phyloP scores from a whole-genome alignment of 2,888 invertebrate genomes.

The Drosophila siamana region DNA sequence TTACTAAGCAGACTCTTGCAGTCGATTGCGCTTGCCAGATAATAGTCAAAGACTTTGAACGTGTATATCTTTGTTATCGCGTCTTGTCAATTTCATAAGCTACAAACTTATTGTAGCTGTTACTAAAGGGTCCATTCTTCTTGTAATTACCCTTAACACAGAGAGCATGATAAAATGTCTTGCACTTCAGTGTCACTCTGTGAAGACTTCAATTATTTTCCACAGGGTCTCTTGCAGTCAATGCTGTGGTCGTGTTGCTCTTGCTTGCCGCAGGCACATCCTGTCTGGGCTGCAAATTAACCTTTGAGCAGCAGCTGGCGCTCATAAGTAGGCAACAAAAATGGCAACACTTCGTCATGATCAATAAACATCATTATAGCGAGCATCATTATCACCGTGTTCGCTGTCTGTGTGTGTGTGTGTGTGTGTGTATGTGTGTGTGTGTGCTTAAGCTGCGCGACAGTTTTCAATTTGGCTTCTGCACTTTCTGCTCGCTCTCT shows the following conservation, averaged over 20 bases:
- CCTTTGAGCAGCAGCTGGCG: slow-evolving; percentile 47
- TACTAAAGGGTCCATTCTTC: too few species aligned
- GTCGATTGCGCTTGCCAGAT: too few species aligned
- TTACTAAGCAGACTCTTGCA: too few species aligned
- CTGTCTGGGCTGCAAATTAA: slow-evolving; percentile 43
- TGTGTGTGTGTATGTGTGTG: too few species aligned
- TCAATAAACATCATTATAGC: slow-evolving; percentile 12
- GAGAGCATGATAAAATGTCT: too few species aligned
- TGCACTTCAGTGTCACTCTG: too few species aligned
- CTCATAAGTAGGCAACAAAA: slow-evolving; percentile 71
- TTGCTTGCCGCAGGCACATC: slow-evolving; percentile 14
- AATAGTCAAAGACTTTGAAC: too few species aligned
- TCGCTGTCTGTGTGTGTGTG: background rate
- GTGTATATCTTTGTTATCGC: too few species aligned
- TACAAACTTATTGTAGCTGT: too few species aligned
- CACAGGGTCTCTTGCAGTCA: slow-evolving; percentile 4
- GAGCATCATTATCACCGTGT: slow-evolving; percentile 10
- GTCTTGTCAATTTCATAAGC: too few species aligned
- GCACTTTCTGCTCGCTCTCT: background rate
- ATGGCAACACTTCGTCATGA: slow-evolving; percentile 25
- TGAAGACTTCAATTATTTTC: background rate
- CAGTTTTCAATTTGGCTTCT: slow-evolving; percentile 54
- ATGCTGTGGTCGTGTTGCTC: background rate
- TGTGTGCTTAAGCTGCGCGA: slow-evolving; percentile 33
- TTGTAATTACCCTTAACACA: too few species aligned